A percentile compares a stretch with the other conserved stretches of the same genome.
These are phyloP conservation scores for Pollenia griseotomentosa DNA, from an alignment of 2,888 invertebrate genomes.

Conservation along the genomic window DNA sequence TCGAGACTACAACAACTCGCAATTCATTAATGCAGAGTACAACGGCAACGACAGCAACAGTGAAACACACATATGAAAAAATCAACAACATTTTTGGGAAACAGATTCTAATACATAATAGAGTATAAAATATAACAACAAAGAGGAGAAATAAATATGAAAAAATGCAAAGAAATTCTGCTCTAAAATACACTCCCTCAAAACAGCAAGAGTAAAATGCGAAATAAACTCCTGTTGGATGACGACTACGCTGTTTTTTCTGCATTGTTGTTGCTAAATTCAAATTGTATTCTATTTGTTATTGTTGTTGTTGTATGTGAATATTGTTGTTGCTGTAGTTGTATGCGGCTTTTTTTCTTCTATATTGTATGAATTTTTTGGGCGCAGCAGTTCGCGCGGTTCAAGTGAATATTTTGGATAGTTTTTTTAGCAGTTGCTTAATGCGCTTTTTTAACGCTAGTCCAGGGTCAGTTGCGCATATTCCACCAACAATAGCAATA, in stretches of 20 bases:
- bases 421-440: conserved; percentile 80
- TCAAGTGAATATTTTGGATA: conserved; percentile 78
- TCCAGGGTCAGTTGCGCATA: conserved; percentile 76
- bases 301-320: conserved; percentile 42
- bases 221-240: conserved; percentile 67
- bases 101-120: conserved; percentile 63
- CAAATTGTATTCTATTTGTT: conserved; percentile 53
- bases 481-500: conserved; percentile 51
- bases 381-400: conserved; percentile 74
- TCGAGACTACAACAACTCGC: conserved; percentile 61
- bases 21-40: conserved; percentile 62
- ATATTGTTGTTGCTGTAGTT: conserved; percentile 64
- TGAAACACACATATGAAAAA: conserved; percentile 22
- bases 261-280: conserved; percentile 54
- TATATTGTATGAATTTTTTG: conserved; percentile 59
- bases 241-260: conserved; percentile 49
- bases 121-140: conserved; percentile 50
- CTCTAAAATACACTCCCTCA: conserved; percentile 71
- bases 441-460: conserved; percentile 80
- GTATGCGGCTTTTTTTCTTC: conserved; percentile 59
- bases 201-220: conserved; percentile 47
- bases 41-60: conserved; percentile 32
- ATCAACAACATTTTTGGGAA: conserved; percentile 39
- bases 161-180: conserved; percentile 64
- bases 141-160: conserved; percentile 53